Evolutionary conservation across 2,797 vertebrate genomes (phyloP).

Genomic region (Tamandua tetradactyla): DNA sequence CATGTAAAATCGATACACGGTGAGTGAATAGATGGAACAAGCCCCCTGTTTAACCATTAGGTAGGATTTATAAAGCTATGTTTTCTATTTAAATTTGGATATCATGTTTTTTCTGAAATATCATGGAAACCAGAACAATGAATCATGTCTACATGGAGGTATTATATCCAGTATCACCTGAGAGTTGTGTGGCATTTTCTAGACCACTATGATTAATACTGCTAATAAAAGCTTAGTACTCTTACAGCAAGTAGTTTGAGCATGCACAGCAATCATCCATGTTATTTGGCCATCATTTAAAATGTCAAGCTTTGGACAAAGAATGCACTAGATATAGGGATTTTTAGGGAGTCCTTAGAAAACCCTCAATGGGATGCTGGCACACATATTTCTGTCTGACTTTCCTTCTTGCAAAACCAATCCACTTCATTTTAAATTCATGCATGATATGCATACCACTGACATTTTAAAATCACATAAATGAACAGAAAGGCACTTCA

Average conservation of each 20-base stretch:
- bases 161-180: background rate
- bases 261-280: background rate
- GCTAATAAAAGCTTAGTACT: background rate
- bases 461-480: slow-evolving; percentile 34
- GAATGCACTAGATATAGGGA: background rate
- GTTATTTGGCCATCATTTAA: background rate
- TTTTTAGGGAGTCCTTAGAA: slow-evolving; percentile 25
- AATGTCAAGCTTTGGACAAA: slow-evolving; percentile 27
- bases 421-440: slow-evolving; percentile 36
- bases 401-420: slow-evolving; percentile 46
- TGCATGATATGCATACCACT: background rate
- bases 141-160: background rate
- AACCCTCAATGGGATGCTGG: background rate
- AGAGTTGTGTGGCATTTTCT: background rate
- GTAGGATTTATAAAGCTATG: background rate
- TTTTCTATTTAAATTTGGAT: slow-evolving; percentile 39
- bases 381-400: background rate
- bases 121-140: background rate
- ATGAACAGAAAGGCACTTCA: background rate
- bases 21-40: slow-evolving; percentile 53
- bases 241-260: background rate
- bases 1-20: slow-evolving; percentile 56
- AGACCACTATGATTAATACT: background rate
- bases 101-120: background rate
- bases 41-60: background rate